phyloP scores from a whole-genome alignment of 2,797 vertebrate species.

The Varecia variegata region DNA sequence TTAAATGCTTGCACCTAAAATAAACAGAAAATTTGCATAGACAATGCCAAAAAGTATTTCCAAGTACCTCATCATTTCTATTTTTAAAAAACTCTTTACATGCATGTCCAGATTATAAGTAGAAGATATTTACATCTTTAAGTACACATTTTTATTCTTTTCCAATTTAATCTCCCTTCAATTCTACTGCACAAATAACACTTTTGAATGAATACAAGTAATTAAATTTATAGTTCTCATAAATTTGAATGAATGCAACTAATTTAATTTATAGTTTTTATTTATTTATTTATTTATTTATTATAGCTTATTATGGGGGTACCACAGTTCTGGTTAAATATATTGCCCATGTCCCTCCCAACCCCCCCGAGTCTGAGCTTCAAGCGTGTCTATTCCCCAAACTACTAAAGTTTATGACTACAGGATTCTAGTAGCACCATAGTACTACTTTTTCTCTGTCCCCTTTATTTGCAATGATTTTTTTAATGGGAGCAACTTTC shows the following conservation, averaged over 20 bases:
- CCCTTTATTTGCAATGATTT: not conserved
- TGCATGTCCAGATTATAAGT: not conserved
- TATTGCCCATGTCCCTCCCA: too few species aligned
- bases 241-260: not conserved
- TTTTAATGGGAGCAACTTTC: not conserved
- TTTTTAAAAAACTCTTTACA: not conserved
- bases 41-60: not conserved
- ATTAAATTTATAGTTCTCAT: not conserved
- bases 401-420: not conserved
- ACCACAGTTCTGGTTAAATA: too few species aligned
- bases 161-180: not conserved
- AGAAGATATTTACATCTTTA: not conserved
- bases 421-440: not conserved
- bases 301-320: too few species aligned
- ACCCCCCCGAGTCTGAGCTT: too few species aligned
- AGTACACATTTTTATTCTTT: not conserved
- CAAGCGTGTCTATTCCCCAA: too few species aligned
- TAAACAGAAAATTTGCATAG: not conserved
- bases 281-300: too few species aligned
- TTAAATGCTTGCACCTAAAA: not conserved
- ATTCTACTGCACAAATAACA: not conserved
- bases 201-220: not conserved
- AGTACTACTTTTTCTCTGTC: not conserved
- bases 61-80: not conserved
- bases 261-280: not conserved